Conservation (phyloP, 2,797 vertebrate species). For the Malacoraja senta region DNA sequence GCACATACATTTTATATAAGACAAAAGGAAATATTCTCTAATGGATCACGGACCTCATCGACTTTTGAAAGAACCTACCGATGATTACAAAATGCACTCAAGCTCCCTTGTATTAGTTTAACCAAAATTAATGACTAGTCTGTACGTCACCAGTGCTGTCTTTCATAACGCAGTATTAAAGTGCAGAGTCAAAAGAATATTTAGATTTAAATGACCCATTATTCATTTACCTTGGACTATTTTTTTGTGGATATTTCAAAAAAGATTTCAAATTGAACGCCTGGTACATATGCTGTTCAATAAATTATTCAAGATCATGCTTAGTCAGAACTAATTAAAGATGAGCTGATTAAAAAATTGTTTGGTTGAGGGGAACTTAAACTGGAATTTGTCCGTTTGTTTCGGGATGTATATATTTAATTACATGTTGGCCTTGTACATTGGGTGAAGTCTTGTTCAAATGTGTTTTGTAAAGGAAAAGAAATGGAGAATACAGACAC, state of each 20-base stretch:
- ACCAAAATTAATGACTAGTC: not conserved
- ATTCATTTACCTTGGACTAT: constrained; percentile 27
- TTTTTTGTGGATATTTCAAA: not conserved
- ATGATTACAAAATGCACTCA: not conserved
- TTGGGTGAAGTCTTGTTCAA: not conserved
- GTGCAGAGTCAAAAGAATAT: not conserved
- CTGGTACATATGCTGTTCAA: constrained; percentile 7
- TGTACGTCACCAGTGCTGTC: not conserved
- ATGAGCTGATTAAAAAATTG: constrained; percentile 18
- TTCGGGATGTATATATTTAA: not conserved
- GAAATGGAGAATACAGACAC: not conserved
- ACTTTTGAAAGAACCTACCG: not conserved
- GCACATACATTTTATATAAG: not conserved
- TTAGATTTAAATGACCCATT: not conserved
- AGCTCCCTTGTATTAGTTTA: not conserved
- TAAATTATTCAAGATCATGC: constrained; percentile 16
- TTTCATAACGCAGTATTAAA: not conserved
- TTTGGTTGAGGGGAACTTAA: not conserved
- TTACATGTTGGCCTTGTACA: not conserved
- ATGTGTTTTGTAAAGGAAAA: not conserved
- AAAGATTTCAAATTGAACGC: not conserved
- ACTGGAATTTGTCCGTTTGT: not conserved
- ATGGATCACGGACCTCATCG: not conserved
- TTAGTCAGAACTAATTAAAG: constrained; percentile 20
- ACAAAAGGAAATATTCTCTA: not conserved